These are phyloP conservation scores for Drosophila pseudotalamancana DNA, from an alignment of 2,888 invertebrate genomes.

Conservation along the genomic window DNA sequence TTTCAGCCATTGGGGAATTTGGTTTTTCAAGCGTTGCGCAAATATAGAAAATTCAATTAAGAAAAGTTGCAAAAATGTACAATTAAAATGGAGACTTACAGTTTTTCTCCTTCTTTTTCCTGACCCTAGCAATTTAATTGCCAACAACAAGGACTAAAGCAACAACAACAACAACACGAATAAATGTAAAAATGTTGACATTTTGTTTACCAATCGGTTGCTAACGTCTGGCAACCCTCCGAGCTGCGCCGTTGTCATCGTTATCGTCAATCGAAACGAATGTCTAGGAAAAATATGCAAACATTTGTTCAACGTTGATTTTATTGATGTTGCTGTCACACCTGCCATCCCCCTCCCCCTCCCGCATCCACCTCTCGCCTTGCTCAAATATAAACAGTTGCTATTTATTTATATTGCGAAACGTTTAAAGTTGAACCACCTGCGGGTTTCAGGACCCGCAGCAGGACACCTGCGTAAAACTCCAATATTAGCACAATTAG, in stretches of 20 bases:
- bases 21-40: constrained; percentile 28
- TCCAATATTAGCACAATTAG: constrained; percentile 78
- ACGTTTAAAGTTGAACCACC: constrained; percentile 77
- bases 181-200: constrained; percentile 37
- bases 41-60: constrained; percentile 54
- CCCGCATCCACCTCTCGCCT: not conserved
- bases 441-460: constrained; percentile 49
- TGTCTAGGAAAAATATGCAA: constrained; percentile 78
- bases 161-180: not conserved
- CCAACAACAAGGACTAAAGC: constrained; percentile 14
- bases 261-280: constrained; percentile 62
- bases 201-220: constrained; percentile 55
- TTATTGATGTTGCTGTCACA: constrained; percentile 68
- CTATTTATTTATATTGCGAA: constrained; percentile 73
- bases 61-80: constrained; percentile 21
- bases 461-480: constrained; percentile 43
- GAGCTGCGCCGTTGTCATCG: constrained; percentile 43
- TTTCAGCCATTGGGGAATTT: constrained; percentile 21
- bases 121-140: constrained; percentile 36
- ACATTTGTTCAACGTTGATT: constrained; percentile 80
- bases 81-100: constrained; percentile 22
- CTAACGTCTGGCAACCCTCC: constrained; percentile 48
- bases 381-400: constrained; percentile 69
- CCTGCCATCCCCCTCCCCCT: not conserved
- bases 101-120: constrained; percentile 1